A percentile compares a stretch with the other conserved stretches of the same genome.
These are phyloP conservation scores for Oscheius sp. DNA, from an alignment of 2,888 invertebrate species.

Conservation along the genomic window DNA sequence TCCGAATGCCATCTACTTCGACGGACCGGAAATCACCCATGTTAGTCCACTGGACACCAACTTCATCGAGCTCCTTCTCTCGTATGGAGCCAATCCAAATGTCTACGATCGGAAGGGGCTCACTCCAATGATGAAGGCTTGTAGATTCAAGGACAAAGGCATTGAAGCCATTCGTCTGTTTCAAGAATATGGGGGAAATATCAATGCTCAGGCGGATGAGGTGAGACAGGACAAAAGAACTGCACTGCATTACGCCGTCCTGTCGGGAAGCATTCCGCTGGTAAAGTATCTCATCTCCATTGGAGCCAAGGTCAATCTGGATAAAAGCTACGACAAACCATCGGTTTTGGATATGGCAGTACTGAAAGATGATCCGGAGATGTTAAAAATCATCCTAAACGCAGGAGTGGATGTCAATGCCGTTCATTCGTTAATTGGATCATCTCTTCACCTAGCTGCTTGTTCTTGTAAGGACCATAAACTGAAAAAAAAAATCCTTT, in stretches of 20 bases:
- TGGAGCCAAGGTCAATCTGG: slow-evolving; percentile 80
- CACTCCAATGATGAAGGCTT: slow-evolving; percentile 90
- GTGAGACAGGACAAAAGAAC: slow-evolving; percentile 87
- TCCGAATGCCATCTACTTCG: slow-evolving; percentile 81
- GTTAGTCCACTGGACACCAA: slow-evolving; percentile 78
- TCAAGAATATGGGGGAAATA: slow-evolving; percentile 80
- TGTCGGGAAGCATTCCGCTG: slow-evolving; percentile 79
- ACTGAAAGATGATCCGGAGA: slow-evolving; percentile 72
- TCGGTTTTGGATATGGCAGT: slow-evolving; percentile 87
- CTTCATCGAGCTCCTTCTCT: slow-evolving; percentile 83
- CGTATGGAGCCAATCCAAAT: slow-evolving; percentile 87
- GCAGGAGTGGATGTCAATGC: slow-evolving; percentile 73
- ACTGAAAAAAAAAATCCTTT: background rate
- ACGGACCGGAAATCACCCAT: slow-evolving; percentile 81
- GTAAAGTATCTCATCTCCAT: slow-evolving; percentile 84
- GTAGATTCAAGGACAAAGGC: slow-evolving; percentile 80
- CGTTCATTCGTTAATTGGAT: slow-evolving; percentile 71
- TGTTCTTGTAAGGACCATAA: slow-evolving; percentile 62
- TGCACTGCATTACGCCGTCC: slow-evolving; percentile 87
- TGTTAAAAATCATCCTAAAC: slow-evolving; percentile 70
- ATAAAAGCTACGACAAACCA: slow-evolving; percentile 78
- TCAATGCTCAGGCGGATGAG: slow-evolving; percentile 82
- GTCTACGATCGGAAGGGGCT: slow-evolving; percentile 85
- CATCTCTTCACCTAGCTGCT: slow-evolving; percentile 72
- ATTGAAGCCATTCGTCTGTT: slow-evolving; percentile 76